Conservation (phyloP, 2,113 vertebrate species). For the Poecilia latipinna region DNA sequence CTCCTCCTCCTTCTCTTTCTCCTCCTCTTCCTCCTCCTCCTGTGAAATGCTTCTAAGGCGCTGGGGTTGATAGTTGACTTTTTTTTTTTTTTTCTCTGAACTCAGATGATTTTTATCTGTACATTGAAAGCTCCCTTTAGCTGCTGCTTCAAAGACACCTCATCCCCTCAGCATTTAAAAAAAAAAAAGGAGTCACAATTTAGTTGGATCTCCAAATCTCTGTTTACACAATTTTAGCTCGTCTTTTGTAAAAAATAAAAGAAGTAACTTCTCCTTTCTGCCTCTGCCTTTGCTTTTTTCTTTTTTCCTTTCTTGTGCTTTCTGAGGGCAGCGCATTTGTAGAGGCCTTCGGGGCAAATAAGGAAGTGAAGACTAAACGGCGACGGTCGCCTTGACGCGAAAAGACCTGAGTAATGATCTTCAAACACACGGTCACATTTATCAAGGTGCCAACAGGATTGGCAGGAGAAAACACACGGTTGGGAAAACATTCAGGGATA, state of each 20-base stretch:
- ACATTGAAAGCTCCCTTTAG: slow-evolving; percentile 32
- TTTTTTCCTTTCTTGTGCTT: background rate
- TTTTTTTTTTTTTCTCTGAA: slow-evolving; percentile 43
- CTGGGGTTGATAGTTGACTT: slow-evolving; percentile 55
- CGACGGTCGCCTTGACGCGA: background rate
- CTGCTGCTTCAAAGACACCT: slow-evolving; percentile 42
- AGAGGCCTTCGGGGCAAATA: slow-evolving; percentile 26
- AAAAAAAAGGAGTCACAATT: slow-evolving; percentile 26
- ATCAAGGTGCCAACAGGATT: background rate
- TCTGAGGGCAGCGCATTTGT: slow-evolving; percentile 1
- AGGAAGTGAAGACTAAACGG: slow-evolving; percentile 16
- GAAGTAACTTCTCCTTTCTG: slow-evolving; percentile 61
- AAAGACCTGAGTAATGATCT: background rate
- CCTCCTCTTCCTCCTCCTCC: background rate
- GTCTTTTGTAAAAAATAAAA: slow-evolving; percentile 87
- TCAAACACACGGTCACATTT: background rate
- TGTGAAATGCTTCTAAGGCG: slow-evolving; percentile 15
- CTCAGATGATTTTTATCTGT: slow-evolving; percentile 43
- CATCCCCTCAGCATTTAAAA: slow-evolving; percentile 12
- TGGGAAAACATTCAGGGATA: too few relatives aligned
- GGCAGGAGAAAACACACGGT: background rate
- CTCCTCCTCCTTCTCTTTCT: background rate
- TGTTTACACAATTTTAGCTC: slow-evolving; percentile 69
- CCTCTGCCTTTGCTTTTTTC: slow-evolving; percentile 11
- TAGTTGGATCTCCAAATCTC: slow-evolving; percentile 45